Conservation (phyloP, 2,797 vertebrate genomes). For the Ctenosaura bakeri region DNA sequence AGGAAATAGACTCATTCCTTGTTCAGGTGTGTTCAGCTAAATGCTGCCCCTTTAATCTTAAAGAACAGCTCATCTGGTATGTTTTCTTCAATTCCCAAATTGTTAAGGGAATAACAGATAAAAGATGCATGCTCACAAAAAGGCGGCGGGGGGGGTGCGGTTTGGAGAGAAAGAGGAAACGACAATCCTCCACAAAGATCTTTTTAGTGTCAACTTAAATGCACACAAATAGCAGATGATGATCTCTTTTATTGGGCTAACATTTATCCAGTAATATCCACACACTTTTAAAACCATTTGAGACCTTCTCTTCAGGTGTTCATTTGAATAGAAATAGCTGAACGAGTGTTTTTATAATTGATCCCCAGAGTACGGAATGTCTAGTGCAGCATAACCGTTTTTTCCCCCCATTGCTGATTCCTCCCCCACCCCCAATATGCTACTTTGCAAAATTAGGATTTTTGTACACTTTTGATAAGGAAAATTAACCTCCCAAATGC, state of each 20-base stretch:
- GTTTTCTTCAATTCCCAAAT: constrained; percentile 81
- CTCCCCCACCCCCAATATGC: constrained; percentile 74
- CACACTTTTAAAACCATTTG: constrained; percentile 86
- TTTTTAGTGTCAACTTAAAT: constrained; percentile 88
- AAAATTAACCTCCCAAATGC: constrained; percentile 84
- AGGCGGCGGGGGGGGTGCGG: background rate
- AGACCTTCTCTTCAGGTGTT: constrained; percentile 91
- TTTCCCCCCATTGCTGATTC: constrained; percentile 83
- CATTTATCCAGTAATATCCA: constrained; percentile 90
- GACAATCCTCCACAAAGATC: constrained; percentile 82
- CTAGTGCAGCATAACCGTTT: constrained; percentile 86
- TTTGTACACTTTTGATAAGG: constrained; percentile 84
- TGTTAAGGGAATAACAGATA: constrained; percentile 82
- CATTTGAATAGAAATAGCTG: constrained; percentile 92
- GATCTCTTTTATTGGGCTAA: constrained; percentile 89
- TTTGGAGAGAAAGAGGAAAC: constrained; percentile 62
- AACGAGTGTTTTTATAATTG: constrained; percentile 93
- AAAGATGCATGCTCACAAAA: constrained; percentile 75
- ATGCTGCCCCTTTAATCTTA: constrained; percentile 69
- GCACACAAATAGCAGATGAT: constrained; percentile 88
- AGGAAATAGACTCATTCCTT: constrained; percentile 72
- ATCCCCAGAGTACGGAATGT: constrained; percentile 88
- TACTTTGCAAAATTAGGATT: constrained; percentile 86
- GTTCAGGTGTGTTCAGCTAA: constrained; percentile 75
- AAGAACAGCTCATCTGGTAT: constrained; percentile 65